Conservation (phyloP, 2,888 invertebrate genomes). For the Rhagonycha lutea region DNA sequence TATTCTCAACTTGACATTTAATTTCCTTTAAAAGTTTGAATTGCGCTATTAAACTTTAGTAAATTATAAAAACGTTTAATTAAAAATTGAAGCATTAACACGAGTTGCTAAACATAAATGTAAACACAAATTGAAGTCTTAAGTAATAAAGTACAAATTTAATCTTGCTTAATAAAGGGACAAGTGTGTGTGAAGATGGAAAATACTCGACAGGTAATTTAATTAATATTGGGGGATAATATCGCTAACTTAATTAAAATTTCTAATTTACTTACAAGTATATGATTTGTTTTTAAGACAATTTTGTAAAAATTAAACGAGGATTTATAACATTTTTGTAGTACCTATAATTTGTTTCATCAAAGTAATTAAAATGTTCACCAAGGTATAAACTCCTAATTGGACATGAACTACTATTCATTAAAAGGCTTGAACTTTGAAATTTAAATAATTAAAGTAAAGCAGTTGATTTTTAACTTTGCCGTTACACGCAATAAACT, state of each 20-base stretch:
- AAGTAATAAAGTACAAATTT: background rate
- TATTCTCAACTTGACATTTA: background rate
- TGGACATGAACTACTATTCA: background rate
- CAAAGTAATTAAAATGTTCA: background rate
- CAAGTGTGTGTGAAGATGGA: background rate
- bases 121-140: background rate
- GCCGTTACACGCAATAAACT: background rate
- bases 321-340: background rate
- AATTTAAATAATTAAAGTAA: background rate
- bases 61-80: background rate
- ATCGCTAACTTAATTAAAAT: conserved; percentile 14
- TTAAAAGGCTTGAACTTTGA: background rate
- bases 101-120: background rate
- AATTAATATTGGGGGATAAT: conserved; percentile 10
- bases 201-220: conserved; percentile 9
- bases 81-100: background rate
- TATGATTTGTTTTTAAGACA: background rate
- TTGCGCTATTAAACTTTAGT: background rate
- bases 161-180: background rate
- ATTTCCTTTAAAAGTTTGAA: background rate
- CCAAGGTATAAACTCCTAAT: background rate
- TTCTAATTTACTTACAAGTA: conserved; percentile 4
- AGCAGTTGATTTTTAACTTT: background rate
- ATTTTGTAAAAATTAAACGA: background rate
- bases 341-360: background rate